These are phyloP conservation scores for Apogon hyalosoma DNA, from an alignment of 2,797 vertebrate genomes.

Conservation along the genomic window DNA sequence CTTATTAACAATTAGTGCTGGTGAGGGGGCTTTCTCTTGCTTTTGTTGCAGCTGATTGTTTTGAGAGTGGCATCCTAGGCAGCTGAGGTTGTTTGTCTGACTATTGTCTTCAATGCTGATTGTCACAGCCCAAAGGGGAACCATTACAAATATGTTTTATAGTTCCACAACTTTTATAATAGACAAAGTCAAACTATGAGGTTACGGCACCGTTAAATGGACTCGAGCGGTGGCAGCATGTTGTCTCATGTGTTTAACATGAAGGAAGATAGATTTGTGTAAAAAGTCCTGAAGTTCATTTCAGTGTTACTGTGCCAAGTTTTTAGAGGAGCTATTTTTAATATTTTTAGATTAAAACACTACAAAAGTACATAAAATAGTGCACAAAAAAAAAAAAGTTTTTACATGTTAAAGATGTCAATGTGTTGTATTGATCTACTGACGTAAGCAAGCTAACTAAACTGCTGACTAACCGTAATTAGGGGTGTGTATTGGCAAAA, in stretches of 20 bases:
- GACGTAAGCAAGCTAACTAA: no score
- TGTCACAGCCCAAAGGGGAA: constrained; percentile 33
- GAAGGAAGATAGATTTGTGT: no score
- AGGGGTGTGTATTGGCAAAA: no score
- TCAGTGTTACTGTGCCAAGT: constrained; percentile 15
- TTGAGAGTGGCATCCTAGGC: constrained; percentile 58
- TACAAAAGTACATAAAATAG: no score
- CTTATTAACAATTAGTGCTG: constrained; percentile 76
- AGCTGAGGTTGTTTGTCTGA: constrained; percentile 67
- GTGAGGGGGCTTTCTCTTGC: constrained; percentile 62
- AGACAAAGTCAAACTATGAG: constrained; percentile 13
- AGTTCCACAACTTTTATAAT: constrained; percentile 46
- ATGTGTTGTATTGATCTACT: no score
- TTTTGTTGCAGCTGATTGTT: constrained; percentile 75
- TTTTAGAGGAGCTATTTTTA: not conserved
- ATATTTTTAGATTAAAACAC: not conserved
- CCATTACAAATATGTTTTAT: constrained; percentile 37
- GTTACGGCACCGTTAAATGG: constrained; percentile 3
- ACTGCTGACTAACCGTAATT: no score
- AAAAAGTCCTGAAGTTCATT: not conserved
- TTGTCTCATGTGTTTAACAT: no score
- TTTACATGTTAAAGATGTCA: no score
- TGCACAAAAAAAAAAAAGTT: no score
- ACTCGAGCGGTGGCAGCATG: not conserved
- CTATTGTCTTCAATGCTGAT: constrained; percentile 59